These are phyloP conservation scores for Dicrostonyx torquatus DNA, from an alignment of 2,797 vertebrate genomes.

Conservation along the genomic window DNA sequence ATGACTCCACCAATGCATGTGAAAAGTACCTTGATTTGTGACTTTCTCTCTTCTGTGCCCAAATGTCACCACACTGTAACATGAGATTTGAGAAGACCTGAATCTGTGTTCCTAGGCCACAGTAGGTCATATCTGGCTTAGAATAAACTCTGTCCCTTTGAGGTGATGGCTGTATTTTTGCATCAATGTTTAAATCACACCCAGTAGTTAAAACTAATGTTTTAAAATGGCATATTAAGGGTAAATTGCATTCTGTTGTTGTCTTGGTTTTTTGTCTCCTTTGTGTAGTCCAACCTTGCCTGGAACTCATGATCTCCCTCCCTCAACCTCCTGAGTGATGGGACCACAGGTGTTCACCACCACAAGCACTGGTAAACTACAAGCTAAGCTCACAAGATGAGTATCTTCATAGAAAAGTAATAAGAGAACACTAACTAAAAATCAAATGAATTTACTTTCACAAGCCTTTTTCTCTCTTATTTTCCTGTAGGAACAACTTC, in stretches of 20 bases:
- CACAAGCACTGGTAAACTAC: neutral
- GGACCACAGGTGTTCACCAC: neutral
- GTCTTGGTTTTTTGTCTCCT: neutral
- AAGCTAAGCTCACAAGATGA: neutral
- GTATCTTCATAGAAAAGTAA: neutral
- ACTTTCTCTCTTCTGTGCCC: neutral
- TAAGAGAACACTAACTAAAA: neutral
- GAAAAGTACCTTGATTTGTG: neutral
- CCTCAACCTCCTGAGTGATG: neutral
- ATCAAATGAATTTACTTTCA: constrained; percentile 37
- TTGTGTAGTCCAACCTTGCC: neutral
- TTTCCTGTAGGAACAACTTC: neutral
- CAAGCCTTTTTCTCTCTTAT: neutral
- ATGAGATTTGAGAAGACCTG: neutral
- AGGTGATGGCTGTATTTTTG: neutral
- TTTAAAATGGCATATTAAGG: constrained; percentile 29
- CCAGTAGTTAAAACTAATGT: neutral
- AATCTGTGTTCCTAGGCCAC: neutral
- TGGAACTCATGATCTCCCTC: neutral
- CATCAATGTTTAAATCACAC: neutral
- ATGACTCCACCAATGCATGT: neutral
- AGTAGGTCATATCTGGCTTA: neutral
- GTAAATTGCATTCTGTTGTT: neutral
- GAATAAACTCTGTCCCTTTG: neutral
- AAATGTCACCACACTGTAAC: neutral